Evolutionary conservation across 2,888 invertebrate species (phyloP).

Genomic region (Hirudinaria manillensis): DNA sequence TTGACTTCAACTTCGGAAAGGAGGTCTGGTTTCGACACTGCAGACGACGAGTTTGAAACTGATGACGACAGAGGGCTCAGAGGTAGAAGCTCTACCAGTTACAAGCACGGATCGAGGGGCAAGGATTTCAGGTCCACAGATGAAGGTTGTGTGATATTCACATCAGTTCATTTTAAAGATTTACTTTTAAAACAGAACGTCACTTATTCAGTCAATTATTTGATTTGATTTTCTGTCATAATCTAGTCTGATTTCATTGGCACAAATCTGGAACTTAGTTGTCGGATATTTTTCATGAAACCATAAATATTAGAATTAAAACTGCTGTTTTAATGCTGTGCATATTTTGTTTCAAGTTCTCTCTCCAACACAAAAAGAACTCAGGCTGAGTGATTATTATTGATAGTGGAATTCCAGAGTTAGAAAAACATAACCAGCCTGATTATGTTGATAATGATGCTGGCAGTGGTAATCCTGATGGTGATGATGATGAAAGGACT

Average conservation of each 20-base stretch:
- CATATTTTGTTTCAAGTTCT: no score
- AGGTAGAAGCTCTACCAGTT: not conserved
- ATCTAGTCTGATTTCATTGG: no score
- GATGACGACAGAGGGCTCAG: slow-evolving; percentile 14
- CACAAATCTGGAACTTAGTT: no score
- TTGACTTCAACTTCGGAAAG: slow-evolving; percentile 27
- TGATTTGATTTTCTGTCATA: no score
- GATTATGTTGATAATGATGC: not conserved
- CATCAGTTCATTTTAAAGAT: no score
- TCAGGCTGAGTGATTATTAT: no score
- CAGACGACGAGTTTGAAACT: slow-evolving; percentile 29
- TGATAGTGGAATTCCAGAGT: not conserved
- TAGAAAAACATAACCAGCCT: not conserved
- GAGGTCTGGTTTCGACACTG: slow-evolving; percentile 27
- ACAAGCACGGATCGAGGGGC: not conserved
- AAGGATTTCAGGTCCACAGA: slow-evolving; percentile 27
- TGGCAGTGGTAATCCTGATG: not conserved
- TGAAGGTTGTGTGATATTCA: slow-evolving; percentile 6
- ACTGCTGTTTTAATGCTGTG: no score
- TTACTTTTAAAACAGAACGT: no score
- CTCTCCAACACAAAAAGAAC: no score
- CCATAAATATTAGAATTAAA: no score
- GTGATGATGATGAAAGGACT: not conserved
- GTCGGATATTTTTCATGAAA: no score
- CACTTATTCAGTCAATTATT: no score